A percentile compares a stretch with the other conserved stretches of the same genome.
These are phyloP conservation scores for Liasis olivaceus DNA, from an alignment of 2,797 vertebrate genomes.

Conservation along the genomic window DNA sequence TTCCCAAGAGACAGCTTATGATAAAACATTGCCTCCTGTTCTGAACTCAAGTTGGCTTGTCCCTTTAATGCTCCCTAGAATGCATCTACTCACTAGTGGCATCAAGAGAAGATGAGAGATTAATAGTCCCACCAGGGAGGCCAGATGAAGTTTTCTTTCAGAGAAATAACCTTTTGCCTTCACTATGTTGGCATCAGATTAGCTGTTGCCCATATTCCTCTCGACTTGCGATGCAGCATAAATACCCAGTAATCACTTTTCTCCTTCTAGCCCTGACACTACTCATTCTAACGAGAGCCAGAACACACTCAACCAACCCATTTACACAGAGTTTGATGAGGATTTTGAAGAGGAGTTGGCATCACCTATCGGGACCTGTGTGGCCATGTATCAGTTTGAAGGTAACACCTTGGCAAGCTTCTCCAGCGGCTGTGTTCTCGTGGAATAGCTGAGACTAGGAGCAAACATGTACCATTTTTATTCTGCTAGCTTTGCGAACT, in stretches of 20 bases:
- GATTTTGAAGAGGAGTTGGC: conserved; percentile 87
- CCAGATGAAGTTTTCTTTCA: not conserved
- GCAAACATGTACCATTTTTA: no score
- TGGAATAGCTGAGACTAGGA: not conserved
- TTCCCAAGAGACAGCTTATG: not conserved
- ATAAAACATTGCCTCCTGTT: not conserved
- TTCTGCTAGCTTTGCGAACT: not conserved
- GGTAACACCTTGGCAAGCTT: conserved; percentile 64
- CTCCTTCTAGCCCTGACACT: conserved; percentile 76
- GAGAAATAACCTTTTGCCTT: not conserved
- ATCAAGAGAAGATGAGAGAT: not conserved
- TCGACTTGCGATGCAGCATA: not conserved
- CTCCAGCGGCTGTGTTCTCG: not conserved
- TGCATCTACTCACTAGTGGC: not conserved
- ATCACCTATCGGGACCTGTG: conserved; percentile 84
- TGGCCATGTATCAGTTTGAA: conserved; percentile 89
- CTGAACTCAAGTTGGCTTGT: not conserved
- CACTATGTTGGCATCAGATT: not conserved
- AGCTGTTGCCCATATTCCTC: not conserved
- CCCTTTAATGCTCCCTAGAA: not conserved
- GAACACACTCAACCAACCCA: conserved; percentile 80
- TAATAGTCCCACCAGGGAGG: not conserved
- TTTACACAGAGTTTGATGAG: conserved; percentile 90
- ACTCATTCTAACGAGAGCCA: conserved; percentile 80
- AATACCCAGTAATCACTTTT: not conserved